These are phyloP conservation scores for Limnephilus auricula DNA, from an alignment of 2,888 invertebrate genomes.

Conservation along the genomic window DNA sequence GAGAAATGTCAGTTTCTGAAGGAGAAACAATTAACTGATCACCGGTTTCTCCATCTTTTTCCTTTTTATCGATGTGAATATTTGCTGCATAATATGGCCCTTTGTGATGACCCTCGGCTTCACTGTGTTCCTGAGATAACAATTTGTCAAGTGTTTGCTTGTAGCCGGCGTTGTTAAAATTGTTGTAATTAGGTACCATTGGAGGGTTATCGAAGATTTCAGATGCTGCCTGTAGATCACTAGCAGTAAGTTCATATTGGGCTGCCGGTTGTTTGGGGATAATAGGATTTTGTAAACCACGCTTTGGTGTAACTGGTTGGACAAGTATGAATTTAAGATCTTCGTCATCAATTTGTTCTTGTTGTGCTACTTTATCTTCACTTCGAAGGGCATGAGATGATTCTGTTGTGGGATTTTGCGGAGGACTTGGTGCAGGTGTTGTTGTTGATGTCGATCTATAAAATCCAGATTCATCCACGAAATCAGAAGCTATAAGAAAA, in stretches of 20 bases:
- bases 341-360: background rate
- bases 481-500: constrained; percentile 27
- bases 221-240: background rate
- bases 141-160: background rate
- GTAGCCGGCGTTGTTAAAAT: background rate
- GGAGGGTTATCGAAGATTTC: background rate
- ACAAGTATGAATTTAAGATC: background rate
- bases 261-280: background rate
- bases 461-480: background rate
- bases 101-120: background rate
- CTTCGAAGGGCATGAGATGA: background rate
- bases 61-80: background rate
- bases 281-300: background rate
- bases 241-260: background rate
- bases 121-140: background rate
- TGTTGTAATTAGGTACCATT: background rate
- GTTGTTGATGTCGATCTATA: background rate
- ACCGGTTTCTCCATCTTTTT: background rate
- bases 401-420: background rate
- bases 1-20: background rate
- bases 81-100: background rate
- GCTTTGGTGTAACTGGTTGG: background rate
- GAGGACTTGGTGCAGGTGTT: background rate
- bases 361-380: background rate
- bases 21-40: background rate